Evolutionary conservation across 2,113 vertebrate species (phyloP), one percentile per base, ranked within the genome.

Genomic region (Caloenas nicobarica): DNA sequence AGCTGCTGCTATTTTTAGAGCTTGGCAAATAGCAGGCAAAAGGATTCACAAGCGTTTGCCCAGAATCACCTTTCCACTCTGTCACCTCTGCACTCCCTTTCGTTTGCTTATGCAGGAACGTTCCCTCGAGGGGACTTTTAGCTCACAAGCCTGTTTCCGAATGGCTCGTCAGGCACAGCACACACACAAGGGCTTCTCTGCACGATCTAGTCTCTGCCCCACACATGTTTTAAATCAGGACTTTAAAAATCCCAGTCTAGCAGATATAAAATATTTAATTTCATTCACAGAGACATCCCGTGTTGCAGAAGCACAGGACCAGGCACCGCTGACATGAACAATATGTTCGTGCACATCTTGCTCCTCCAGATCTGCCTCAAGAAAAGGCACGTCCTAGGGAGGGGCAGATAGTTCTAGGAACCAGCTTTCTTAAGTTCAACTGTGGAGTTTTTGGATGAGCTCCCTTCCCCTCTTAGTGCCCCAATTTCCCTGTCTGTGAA

Each of bases 21-120:
- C 85, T 73, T 83, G 93, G 96, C 88, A 95, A 96, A 95, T 54
- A 95, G 94, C 91, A 96, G 93, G 77, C 65, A 78, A 64, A 91
- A 95, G 86, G 91, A 91, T 88, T 93, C 95, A 77, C 28, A 7
- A 91, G 85, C 94, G 86, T 92, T 89, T 91, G 94, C 92, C 95
- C 89, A 95, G 92, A 28, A 84, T 79, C 91, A 91, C 94, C 94
- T 89, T 95, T 86, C 93, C 89, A 91, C 89, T 80, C 66, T 13
- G 85, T 11, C 85, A 89, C 89, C 95, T 77, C 91, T 89, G 85
- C 87, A 70, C 74, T 93, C 70, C 82, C 74, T 86, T 89, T 24
- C 83, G 94, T 94, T 91, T 95, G 89, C 91, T 72, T 26, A 73
- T 29, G 86, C 87, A 87, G 89, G 83, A 89, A 23, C 81, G 21